phyloP scores from a whole-genome alignment of 37 sponge, comb jelly and placozoan species.

The Chondrosia reniformis region DNA sequence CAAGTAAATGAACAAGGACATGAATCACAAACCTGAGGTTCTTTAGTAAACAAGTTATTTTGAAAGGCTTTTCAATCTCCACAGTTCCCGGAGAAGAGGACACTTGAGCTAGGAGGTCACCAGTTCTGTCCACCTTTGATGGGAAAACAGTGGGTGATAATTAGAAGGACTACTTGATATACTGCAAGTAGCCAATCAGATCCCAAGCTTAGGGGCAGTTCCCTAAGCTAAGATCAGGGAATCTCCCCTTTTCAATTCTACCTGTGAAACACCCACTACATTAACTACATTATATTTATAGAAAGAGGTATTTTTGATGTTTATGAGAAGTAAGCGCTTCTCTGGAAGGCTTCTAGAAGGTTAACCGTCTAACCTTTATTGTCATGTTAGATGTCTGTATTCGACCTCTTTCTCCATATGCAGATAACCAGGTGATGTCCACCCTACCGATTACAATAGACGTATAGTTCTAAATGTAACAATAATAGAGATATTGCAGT shows the following conservation, averaged over 20 bases:
- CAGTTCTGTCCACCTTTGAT: constrained; percentile 24
- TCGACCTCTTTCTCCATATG: constrained; percentile 81
- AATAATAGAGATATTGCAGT: not conserved
- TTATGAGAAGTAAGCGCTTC: too few species aligned
- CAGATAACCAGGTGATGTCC: constrained; percentile 81
- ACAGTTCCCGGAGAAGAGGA: constrained; percentile 41
- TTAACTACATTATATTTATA: too few species aligned
- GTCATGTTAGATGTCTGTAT: constrained; percentile 78
- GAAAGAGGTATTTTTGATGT: too few species aligned
- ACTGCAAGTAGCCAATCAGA: too few species aligned
- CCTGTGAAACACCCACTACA: too few species aligned
- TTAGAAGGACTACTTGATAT: too few species aligned
- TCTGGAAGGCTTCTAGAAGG: too few species aligned
- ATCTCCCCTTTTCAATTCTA: too few species aligned
- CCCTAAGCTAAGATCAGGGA: too few species aligned
- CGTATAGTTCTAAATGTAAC: not conserved
- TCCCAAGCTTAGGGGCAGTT: too few species aligned
- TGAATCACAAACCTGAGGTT: constrained; percentile 59
- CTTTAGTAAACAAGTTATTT: constrained; percentile 35
- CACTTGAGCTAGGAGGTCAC: constrained; percentile 27
- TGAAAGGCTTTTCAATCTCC: constrained; percentile 45
- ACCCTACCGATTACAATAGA: constrained; percentile 67
- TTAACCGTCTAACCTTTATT: not conserved
- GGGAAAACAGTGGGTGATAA: too few species aligned
- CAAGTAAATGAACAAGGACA: not conserved